phyloP scores from a whole-genome alignment of 1,140 invertebrate genomes.

The Conus ventricosus region DNA sequence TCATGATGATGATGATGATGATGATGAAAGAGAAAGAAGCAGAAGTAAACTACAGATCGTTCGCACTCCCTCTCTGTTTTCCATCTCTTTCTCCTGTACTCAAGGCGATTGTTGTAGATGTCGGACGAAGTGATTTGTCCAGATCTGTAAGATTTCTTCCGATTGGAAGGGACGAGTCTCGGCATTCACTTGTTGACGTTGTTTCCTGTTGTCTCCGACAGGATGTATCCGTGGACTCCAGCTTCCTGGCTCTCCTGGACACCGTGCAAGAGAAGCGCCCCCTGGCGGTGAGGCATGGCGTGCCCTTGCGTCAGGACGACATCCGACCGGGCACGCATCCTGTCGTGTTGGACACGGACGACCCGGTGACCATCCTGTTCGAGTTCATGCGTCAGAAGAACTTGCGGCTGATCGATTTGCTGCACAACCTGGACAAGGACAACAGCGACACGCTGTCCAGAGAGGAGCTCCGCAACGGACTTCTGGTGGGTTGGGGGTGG shows the following conservation, averaged over 20 bases:
- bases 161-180: no score
- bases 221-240: conserved; percentile 61
- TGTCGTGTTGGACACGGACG: conserved; percentile 62
- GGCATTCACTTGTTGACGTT: no score
- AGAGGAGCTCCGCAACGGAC: conserved; percentile 60
- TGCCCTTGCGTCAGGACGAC: conserved; percentile 60
- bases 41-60: no score
- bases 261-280: conserved; percentile 51
- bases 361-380: conserved; percentile 62
- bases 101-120: no score
- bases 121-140: no score
- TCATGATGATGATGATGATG: no score
- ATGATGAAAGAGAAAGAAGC: no score
- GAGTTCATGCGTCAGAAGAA: conserved; percentile 66
- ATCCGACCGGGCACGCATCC: conserved; percentile 42
- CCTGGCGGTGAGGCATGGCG: conserved; percentile 54
- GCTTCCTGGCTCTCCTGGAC: conserved; percentile 54
- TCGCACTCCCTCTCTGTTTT: no score
- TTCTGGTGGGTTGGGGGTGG: conserved; percentile 43
- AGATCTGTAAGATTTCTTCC: no score
- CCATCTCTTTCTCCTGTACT: no score
- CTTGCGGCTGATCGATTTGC: conserved; percentile 61
- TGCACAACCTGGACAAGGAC: conserved; percentile 63
- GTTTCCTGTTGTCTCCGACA: conserved; percentile 30
- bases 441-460: conserved; percentile 60